Conservation (phyloP, 2,797 vertebrate genomes). For the Phrynocephalus guinanensis region DNA sequence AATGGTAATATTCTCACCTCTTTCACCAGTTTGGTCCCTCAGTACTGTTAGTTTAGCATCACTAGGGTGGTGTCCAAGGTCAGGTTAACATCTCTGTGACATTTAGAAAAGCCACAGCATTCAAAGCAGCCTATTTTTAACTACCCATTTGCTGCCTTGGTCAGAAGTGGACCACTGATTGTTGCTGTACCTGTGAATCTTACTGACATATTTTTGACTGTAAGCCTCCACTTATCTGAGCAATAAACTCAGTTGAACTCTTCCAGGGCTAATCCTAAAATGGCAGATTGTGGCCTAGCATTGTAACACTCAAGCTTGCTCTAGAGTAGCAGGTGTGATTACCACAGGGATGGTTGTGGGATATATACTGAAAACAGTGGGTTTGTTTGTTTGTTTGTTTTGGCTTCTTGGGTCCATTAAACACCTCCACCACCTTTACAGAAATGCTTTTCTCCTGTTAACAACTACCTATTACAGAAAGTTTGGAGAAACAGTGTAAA, state of each 20-base stretch:
- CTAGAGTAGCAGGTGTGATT: constrained; percentile 20
- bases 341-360: neutral
- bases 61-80: neutral
- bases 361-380: constrained; percentile 4
- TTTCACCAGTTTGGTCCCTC: neutral
- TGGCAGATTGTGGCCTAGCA: neutral
- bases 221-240: neutral
- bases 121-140: neutral
- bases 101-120: neutral
- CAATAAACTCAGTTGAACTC: constrained; percentile 2
- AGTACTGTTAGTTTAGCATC: no score
- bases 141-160: neutral
- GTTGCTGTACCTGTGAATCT: neutral
- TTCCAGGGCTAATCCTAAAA: constrained; percentile 29
- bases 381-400: neutral
- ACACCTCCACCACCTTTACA: constrained; percentile 2
- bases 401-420: neutral
- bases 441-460: constrained; percentile 47
- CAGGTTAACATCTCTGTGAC: neutral
- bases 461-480: constrained; percentile 8
- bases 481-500: constrained; percentile 21
- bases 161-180: neutral
- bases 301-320: constrained; percentile 18
- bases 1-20: neutral
- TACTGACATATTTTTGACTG: constrained; percentile 1